phyloP scores from a whole-genome alignment of 2,113 vertebrate species.

The Cynocephalus volans region DNA sequence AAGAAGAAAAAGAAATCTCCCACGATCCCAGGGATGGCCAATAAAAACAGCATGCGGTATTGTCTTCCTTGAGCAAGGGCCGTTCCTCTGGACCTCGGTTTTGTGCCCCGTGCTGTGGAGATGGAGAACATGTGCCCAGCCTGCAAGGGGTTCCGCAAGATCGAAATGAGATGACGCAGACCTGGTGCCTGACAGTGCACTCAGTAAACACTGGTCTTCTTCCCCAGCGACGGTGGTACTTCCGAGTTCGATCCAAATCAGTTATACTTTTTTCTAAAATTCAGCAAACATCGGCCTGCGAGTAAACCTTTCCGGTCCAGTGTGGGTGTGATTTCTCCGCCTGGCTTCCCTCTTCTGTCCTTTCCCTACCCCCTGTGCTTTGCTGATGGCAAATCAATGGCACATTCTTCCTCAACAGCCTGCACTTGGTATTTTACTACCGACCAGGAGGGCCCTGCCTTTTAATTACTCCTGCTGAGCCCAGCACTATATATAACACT shows the following conservation, averaged over 20 bases:
- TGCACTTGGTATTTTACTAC: constrained; percentile 87
- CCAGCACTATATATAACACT: constrained; percentile 85
- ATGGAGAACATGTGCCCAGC: background rate
- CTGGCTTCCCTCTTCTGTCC: constrained; percentile 59
- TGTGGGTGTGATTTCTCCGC: background rate
- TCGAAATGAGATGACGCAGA: background rate
- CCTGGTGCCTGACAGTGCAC: background rate
- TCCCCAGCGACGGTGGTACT: background rate
- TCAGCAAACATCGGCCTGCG: background rate
- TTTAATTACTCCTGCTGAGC: constrained; percentile 90
- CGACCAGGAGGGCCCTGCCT: constrained; percentile 84
- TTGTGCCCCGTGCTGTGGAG: background rate
- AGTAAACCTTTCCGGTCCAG: background rate
- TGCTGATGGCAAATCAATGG: constrained; percentile 85
- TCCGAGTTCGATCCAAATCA: background rate
- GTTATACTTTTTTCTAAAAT: background rate
- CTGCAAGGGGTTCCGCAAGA: background rate
- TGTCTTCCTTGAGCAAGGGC: background rate
- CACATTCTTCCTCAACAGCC: constrained; percentile 86
- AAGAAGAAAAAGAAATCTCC: background rate
- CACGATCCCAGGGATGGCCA: background rate
- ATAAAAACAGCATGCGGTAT: fast-evolving
- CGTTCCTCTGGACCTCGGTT: background rate
- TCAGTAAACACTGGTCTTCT: background rate
- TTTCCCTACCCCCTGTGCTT: constrained; percentile 68